These are phyloP conservation scores for Pygmarrhopalites habei DNA, from an alignment of 1,140 invertebrate species.

Conservation along the genomic window DNA sequence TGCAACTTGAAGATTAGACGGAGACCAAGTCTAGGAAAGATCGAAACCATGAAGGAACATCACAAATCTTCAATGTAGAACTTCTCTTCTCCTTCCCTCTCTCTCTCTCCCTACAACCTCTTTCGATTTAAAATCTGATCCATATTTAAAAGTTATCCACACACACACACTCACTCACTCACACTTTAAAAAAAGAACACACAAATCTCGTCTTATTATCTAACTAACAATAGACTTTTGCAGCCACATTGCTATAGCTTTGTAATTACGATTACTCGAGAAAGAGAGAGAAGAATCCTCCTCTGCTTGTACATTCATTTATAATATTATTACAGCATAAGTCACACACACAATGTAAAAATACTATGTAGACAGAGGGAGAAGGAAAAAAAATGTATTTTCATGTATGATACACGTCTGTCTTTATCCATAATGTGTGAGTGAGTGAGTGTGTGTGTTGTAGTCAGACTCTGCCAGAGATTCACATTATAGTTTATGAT, in stretches of 20 bases:
- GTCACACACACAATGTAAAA: no score
- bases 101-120: conserved; percentile 10
- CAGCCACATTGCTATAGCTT: not conserved
- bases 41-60: not conserved
- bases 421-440: no score
- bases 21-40: no score
- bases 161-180: no score
- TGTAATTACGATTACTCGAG: not conserved
- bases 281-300: conserved; percentile 3
- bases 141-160: conserved; percentile 11
- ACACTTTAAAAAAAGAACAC: not conserved
- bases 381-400: no score
- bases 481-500: not conserved
- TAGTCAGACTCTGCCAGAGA: no score
- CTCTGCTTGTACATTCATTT: no score
- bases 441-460: no score
- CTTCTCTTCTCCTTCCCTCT: not conserved
- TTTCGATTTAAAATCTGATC: conserved; percentile 14
- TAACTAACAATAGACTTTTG: conserved; percentile 1
- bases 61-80: conserved; percentile 8
- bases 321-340: no score
- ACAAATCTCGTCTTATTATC: not conserved
- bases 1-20: no score
- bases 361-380: no score
- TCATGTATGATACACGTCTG: no score